These are phyloP conservation scores for Ptychochromis oligacanthus DNA, from an alignment of 2,113 vertebrate genomes.

Conservation along the genomic window DNA sequence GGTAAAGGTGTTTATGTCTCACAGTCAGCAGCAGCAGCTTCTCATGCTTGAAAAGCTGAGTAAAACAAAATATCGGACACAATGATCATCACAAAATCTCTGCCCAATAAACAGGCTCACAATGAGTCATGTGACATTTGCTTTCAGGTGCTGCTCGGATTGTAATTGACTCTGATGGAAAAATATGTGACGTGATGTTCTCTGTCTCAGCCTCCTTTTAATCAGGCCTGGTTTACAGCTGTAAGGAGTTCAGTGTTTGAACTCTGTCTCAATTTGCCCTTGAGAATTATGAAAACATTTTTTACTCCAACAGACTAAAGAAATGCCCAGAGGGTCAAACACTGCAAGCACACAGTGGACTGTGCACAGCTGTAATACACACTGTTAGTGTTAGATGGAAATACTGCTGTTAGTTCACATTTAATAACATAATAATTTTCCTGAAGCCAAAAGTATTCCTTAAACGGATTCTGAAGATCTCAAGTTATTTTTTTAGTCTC, in stretches of 20 bases:
- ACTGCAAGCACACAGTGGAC: not conserved
- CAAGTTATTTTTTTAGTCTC: not conserved
- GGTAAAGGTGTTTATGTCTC: conserved; percentile 10
- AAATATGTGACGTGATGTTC: not conserved
- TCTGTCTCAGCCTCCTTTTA: not conserved
- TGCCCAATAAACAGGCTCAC: not conserved
- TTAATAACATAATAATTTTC: not conserved
- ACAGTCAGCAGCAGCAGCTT: not conserved
- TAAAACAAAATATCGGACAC: not conserved
- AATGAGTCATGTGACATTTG: not conserved
- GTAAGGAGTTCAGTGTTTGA: not conserved
- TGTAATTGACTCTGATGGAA: not conserved
- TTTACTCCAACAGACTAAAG: not conserved
- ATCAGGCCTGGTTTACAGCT: not conserved
- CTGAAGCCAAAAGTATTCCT: not conserved
- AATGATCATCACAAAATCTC: not conserved
- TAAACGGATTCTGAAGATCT: not conserved
- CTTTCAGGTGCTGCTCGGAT: not conserved
- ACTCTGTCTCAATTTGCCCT: not conserved
- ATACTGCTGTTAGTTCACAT: not conserved
- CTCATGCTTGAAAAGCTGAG: not conserved
- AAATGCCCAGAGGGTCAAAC: not conserved
- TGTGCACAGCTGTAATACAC: not conserved
- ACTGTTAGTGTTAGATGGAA: rapidly evolving
- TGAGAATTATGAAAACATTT: not conserved